These are phyloP conservation scores for Onychomys torridus DNA, from an alignment of 2,797 vertebrate genomes.

Conservation along the genomic window DNA sequence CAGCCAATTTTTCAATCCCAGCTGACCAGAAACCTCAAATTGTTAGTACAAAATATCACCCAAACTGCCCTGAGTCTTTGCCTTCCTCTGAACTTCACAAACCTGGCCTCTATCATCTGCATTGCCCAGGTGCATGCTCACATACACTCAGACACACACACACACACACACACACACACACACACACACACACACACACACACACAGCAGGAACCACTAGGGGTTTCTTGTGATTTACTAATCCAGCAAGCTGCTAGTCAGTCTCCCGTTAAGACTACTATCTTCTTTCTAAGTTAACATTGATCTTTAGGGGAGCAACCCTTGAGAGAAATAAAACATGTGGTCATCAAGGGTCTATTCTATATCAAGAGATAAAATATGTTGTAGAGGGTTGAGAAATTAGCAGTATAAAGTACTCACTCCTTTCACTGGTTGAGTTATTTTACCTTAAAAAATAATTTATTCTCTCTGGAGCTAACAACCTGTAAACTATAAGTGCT, in stretches of 20 bases:
- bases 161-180: too few species aligned
- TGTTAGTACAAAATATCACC: not conserved
- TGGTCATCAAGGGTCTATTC: not conserved
- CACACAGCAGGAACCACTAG: not conserved
- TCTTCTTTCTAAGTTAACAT: conserved; percentile 56
- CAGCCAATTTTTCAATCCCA: not conserved
- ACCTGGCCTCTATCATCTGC: conserved; percentile 78
- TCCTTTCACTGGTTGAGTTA: not conserved
- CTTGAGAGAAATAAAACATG: conserved; percentile 61
- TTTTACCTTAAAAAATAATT: conserved; percentile 49
- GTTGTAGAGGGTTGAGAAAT: conserved; percentile 23
- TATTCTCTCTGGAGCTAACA: conserved; percentile 47
- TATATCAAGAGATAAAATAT: conserved; percentile 38
- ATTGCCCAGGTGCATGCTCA: not conserved
- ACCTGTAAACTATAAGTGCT: conserved; percentile 24
- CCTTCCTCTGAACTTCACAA: not conserved
- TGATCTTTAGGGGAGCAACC: conserved; percentile 14
- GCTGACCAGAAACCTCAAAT: not conserved
- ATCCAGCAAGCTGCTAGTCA: conserved; percentile 25
- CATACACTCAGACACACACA: not conserved
- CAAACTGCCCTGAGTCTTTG: not conserved
- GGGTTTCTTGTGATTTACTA: conserved; percentile 19
- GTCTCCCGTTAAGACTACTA: not conserved
- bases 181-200: too few species aligned
- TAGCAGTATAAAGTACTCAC: not conserved